Evolutionary conservation across 1,140 invertebrate genomes (phyloP).

Genomic region (Stenopsyche tienmushanensis): DNA sequence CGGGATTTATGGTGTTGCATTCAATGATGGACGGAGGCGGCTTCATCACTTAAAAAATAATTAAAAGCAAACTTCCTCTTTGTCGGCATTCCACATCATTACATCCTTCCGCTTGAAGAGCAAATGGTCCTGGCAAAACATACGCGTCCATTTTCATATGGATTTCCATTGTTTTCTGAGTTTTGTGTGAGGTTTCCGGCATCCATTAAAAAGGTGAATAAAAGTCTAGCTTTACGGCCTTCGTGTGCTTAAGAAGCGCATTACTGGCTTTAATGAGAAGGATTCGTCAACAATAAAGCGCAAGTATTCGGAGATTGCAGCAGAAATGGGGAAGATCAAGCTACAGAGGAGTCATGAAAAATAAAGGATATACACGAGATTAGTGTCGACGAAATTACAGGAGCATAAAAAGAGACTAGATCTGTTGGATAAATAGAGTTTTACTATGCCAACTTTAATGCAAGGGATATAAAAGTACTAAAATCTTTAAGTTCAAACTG

Average conservation of each 20-base stretch:
- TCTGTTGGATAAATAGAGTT: background rate
- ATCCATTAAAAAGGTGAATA: too few relatives aligned
- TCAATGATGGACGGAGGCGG: background rate
- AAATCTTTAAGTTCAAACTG: too few relatives aligned
- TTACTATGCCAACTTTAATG: conserved; percentile 1
- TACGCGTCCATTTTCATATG: too few relatives aligned
- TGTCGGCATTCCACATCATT: conserved; percentile 14
- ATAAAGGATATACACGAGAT: background rate
- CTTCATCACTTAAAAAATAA: conserved; percentile 22
- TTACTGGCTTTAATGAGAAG: background rate
- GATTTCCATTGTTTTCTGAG: too few relatives aligned
- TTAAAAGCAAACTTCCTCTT: conserved; percentile 8
- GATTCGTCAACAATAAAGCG: conserved; percentile 1
- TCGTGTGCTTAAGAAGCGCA: too few relatives aligned
- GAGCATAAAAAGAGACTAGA: background rate
- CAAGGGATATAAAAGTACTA: background rate
- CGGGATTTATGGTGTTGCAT: background rate
- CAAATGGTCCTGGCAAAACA: background rate
- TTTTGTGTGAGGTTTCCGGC: too few relatives aligned
- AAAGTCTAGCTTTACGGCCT: too few relatives aligned
- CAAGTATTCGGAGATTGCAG: background rate
- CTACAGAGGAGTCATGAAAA: background rate
- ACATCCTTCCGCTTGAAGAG: conserved; percentile 2
- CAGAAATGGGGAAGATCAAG: background rate
- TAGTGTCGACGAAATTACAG: background rate